These are phyloP conservation scores for Drosophila affinis DNA, from an alignment of 2,888 invertebrate species.

Conservation along the genomic window DNA sequence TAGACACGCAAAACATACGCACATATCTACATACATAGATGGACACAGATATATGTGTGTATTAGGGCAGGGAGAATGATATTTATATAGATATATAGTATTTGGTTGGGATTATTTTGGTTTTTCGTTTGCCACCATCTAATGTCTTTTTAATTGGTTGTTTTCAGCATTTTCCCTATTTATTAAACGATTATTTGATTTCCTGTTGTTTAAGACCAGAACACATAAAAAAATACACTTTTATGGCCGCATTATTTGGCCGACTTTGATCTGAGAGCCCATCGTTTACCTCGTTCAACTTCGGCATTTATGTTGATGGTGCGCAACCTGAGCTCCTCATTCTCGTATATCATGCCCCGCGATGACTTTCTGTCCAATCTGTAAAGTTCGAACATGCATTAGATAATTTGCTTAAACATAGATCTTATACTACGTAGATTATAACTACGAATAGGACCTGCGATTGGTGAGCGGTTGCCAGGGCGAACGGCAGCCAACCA, in stretches of 20 bases:
- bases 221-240: conserved; percentile 6
- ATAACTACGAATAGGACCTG: conserved; percentile 44
- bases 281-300: conserved; percentile 91
- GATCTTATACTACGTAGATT: neutral
- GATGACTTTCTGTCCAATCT: conserved; percentile 95
- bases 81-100: conserved; percentile 32
- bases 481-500: conserved; percentile 65
- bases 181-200: conserved; percentile 48
- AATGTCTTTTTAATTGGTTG: conserved; percentile 72
- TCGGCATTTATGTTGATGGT: conserved; percentile 97
- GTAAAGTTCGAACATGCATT: conserved; percentile 55
- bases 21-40: conserved; percentile 4
- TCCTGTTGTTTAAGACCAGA: conserved; percentile 35
- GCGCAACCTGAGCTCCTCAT: conserved; percentile 94
- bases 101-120: conserved; percentile 28
- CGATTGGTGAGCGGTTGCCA: conserved; percentile 68
- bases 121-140: conserved; percentile 33
- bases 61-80: conserved; percentile 25
- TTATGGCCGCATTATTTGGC: conserved; percentile 20
- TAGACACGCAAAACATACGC: conserved; percentile 25
- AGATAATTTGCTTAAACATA: conserved; percentile 17
- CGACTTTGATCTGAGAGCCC: conserved; percentile 25
- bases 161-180: conserved; percentile 45
- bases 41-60: conserved; percentile 1
- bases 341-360: conserved; percentile 96